Evolutionary conservation across 2,888 invertebrate genomes (phyloP), one percentile per base, ranked within the genome.

Genomic region (Eremobia ochroleuca): DNA sequence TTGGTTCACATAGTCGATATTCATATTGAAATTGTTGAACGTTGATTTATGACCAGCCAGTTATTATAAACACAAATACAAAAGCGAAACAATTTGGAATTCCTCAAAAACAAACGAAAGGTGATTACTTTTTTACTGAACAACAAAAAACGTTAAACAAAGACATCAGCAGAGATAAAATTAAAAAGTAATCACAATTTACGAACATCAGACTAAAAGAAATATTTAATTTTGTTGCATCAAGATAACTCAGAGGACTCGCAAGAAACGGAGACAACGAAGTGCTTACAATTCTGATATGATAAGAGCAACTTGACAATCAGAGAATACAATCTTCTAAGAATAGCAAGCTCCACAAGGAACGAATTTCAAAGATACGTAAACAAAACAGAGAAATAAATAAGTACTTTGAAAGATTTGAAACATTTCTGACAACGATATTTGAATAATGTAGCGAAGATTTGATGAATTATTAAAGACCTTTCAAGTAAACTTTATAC

Each of bases 301-400:
- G 87, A 88, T 88, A 88, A 88, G 77, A 81, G 72, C 72, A 76
- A 78, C 87, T 83, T 82, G 84, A 88, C 83, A 88, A 88, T 85
- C 83, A 46, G 65, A 73, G 80, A 85, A 85, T 71, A 80, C 75
- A 82, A 82, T 87, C 82, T 88, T 73, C 61, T 68, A 72, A 76
- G 80, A 76, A 77, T 62, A 73, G 77, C 69, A 62, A 49, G 68
- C 69, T 66, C n/a, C 28, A 18, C 49, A 61, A 62, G 69, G 59
- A 68, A 73, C 61, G 75, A 77, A 79, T 66, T 77, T 25, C 59
- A 68, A 77, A 67, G 58, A 69, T n/a, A 64, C 58, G 46, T 28
- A 52, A 62, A 74, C 65, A 73, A 67, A 55, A 79, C 73, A 72
- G 21, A 31, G 34, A 73, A 74, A 85, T 66, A 78, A 65, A 73